A percentile compares a stretch with the other conserved stretches of the same genome.
Conservation (phyloP, 64 coral and sea anemone species). For the Pocillopora verrucosa region DNA sequence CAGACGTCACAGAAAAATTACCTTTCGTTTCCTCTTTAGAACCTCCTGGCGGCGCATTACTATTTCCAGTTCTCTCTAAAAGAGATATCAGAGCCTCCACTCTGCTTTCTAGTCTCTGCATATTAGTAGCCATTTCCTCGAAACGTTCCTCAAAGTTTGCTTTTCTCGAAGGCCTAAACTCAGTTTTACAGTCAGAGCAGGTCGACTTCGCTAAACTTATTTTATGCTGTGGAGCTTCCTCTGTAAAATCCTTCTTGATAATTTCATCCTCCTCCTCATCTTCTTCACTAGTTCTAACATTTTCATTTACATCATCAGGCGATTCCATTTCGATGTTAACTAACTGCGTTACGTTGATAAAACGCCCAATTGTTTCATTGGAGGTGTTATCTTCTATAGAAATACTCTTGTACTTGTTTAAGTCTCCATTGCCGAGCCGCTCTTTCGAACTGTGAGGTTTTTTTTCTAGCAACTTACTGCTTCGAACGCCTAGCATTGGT, state of each 20-base stretch:
- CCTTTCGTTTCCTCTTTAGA: not conserved
- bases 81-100: conserved; percentile 32
- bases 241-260: not conserved
- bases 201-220: not conserved
- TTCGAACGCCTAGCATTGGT: conserved; percentile 34
- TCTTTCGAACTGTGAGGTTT: conserved; percentile 5
- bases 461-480: conserved; percentile 8
- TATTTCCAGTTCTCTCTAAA: conserved; percentile 9
- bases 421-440: conserved; percentile 11
- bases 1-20: conserved; percentile 4
- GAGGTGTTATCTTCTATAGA: not conserved
- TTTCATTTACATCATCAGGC: not conserved
- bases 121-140: conserved; percentile 42
- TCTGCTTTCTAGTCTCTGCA: conserved; percentile 48
- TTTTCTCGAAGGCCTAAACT: not conserved
- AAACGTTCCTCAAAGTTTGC: conserved; percentile 8
- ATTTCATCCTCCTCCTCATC: not conserved
- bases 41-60: not conserved
- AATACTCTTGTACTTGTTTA: conserved; percentile 24
- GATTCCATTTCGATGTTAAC: not conserved
- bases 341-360: conserved; percentile 31
- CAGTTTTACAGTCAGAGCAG: conserved; percentile 30
- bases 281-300: not conserved
- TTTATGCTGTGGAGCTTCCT: conserved; percentile 30
- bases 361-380: not conserved